Percentiles rank a stretch among this genome's conserved stretches.
Evolutionary conservation across 1,140 invertebrate genomes (phyloP).

Genomic region (Cheumatopsyche charites): DNA sequence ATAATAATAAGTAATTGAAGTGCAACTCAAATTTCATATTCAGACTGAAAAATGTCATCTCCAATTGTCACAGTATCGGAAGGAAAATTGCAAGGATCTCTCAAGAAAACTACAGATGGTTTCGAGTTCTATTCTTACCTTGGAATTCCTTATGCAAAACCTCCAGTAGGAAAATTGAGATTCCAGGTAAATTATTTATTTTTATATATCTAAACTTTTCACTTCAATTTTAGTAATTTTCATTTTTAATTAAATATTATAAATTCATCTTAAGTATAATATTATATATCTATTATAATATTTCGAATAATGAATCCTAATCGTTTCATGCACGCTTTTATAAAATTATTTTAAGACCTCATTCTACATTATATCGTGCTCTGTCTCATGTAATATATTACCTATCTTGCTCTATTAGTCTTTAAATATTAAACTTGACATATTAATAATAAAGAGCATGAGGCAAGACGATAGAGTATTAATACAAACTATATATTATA

Average conservation of each 20-base stretch:
- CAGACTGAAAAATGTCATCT: conserved; percentile 1
- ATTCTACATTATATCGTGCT: neutral
- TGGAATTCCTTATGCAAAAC: conserved; percentile 45
- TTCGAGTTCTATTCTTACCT: conserved; percentile 37
- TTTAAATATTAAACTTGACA: neutral
- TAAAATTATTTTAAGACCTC: neutral
- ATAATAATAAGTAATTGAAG: no score
- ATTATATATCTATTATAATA: neutral
- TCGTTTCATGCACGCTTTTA: neutral
- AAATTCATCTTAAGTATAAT: neutral
- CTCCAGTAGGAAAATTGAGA: conserved; percentile 40
- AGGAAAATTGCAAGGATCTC: conserved; percentile 33
- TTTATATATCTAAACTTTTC: no score
- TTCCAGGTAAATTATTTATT: conserved; percentile 35
- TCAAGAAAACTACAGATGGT: conserved; percentile 24
- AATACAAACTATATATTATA: neutral
- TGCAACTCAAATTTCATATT: no score
- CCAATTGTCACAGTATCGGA: neutral
- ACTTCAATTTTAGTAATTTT: neutral
- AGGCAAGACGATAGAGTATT: neutral
- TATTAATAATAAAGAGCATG: neutral
- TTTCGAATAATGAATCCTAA: neutral
- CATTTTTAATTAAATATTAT: neutral
- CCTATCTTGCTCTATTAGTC: no score
- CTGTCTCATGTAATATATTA: no score